Percentiles rank a stretch among this genome's conserved stretches.
Evolutionary conservation across 2,888 invertebrate genomes (phyloP).

Genomic region (Chrysolina haemoptera): DNA sequence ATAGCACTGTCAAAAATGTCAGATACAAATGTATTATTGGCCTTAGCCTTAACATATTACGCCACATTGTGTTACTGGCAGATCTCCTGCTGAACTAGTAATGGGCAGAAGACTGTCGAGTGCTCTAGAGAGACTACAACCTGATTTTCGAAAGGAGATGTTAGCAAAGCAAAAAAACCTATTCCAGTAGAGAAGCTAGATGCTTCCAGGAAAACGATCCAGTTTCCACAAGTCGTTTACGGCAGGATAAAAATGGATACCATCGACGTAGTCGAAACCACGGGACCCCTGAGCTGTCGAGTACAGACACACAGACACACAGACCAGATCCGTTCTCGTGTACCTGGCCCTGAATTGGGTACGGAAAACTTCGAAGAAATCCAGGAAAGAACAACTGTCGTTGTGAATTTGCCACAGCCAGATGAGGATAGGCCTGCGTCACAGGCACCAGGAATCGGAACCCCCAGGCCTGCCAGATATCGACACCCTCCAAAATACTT

Average conservation of each 20-base stretch:
- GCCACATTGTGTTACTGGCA: not conserved
- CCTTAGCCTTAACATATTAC: not conserved
- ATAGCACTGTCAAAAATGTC: not conserved
- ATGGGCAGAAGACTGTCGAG: not conserved
- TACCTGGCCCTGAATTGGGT: too few relatives aligned
- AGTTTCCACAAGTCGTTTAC: too few relatives aligned
- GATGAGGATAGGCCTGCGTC: not conserved
- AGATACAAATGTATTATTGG: not conserved
- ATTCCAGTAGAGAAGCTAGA: too few relatives aligned
- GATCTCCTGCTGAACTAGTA: not conserved
- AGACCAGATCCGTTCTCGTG: not conserved
- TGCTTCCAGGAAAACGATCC: too few relatives aligned
- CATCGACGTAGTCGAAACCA: too few relatives aligned
- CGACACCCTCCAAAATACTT: too few relatives aligned
- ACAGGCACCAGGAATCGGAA: not conserved
- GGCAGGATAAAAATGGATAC: too few relatives aligned
- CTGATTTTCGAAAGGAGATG: not conserved
- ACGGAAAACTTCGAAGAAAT: too few relatives aligned
- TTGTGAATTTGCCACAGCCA: not conserved
- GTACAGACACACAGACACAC: not conserved
- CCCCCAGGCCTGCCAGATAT: too few relatives aligned
- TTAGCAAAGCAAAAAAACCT: too few relatives aligned
- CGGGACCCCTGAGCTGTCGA: too few relatives aligned
- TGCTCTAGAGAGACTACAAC: not conserved
- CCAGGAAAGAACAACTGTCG: not conserved